Conservation (phyloP, 1,140 invertebrate species). For the Paraescarpia echinospica region DNA sequence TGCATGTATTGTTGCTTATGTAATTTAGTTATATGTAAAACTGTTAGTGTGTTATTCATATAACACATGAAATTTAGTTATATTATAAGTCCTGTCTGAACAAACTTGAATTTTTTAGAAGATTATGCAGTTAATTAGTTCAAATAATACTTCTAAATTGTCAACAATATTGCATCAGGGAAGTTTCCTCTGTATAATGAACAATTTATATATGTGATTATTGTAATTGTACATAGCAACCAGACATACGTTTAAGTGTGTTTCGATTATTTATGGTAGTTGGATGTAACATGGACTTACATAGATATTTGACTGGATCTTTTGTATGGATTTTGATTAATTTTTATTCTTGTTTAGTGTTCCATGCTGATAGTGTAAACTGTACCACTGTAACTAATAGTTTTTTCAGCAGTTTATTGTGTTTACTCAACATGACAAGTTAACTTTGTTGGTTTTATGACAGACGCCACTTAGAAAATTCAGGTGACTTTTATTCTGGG, state of each 20-base stretch:
- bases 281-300: not conserved
- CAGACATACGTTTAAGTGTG: not conserved
- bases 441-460: not conserved
- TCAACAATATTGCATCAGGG: not conserved
- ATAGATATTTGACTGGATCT: not conserved
- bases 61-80: not conserved
- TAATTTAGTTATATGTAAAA: not conserved
- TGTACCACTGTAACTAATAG: not conserved
- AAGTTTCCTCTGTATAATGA: not conserved
- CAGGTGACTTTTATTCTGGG: not conserved
- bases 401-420: not conserved
- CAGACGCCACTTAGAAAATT: conserved; percentile 5
- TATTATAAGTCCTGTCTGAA: not conserved
- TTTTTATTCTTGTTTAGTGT: not conserved
- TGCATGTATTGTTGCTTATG: not conserved
- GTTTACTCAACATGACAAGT: not conserved
- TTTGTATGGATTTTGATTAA: not conserved
- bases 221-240: not conserved
- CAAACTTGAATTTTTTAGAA: not conserved
- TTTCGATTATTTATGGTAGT: not conserved
- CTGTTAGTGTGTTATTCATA: not conserved
- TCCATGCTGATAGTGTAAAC: not conserved
- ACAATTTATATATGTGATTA: not conserved
- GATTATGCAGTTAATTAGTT: not conserved
- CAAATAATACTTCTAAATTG: not conserved